phyloP scores from a whole-genome alignment of 1,140 invertebrate species.

The Metopolophium dirhodum region DNA sequence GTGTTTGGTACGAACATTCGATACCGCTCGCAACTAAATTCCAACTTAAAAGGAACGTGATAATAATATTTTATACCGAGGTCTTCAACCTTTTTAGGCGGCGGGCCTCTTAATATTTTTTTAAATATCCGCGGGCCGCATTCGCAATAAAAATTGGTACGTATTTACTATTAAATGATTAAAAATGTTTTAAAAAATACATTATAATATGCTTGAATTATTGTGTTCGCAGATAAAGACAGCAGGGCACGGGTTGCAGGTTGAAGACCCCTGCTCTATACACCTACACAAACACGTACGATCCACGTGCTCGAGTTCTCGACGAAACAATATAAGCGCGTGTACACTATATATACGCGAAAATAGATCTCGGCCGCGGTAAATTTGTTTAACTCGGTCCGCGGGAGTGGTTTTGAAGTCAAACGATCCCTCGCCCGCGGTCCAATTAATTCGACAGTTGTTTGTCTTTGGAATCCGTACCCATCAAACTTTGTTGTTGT shows the following conservation, averaged over 20 bases:
- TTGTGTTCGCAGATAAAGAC: background rate
- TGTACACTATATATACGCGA: background rate
- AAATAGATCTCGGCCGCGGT: background rate
- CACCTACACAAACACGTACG: background rate
- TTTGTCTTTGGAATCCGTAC: slow-evolving; percentile 33
- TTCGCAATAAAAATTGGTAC: background rate
- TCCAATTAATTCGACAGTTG: slow-evolving; percentile 53
- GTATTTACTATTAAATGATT: background rate
- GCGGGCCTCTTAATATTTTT: too few species aligned
- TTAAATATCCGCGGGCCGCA: background rate
- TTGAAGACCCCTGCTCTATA: background rate
- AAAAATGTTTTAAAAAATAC: background rate
- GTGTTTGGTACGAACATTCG: background rate
- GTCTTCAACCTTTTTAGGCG: background rate
- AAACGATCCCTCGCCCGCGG: background rate
- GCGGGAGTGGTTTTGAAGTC: slow-evolving; percentile 26
- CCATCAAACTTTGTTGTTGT: slow-evolving; percentile 52
- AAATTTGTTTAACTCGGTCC: background rate
- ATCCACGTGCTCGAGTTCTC: too few species aligned
- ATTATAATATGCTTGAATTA: background rate
- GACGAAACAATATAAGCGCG: background rate
- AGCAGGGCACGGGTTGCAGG: too few species aligned
- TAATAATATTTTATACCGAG: background rate
- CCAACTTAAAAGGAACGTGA: too few species aligned
- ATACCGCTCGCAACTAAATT: too few species aligned